These are phyloP conservation scores for Stegodyphus dumicola DNA, from an alignment of 1,140 invertebrate species.

Conservation along the genomic window DNA sequence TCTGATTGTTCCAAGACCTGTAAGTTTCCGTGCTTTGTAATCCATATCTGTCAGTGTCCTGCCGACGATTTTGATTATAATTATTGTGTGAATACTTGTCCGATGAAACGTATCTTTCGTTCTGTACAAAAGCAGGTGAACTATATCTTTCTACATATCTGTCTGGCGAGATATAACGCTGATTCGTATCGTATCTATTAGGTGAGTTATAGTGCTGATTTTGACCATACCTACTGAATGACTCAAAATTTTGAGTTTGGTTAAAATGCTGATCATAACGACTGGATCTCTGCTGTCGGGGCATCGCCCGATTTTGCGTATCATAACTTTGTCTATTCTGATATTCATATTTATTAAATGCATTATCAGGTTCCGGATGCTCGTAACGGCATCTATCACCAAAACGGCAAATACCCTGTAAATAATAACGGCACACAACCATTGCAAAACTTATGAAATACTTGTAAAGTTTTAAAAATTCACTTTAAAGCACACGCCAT, in stretches of 20 bases:
- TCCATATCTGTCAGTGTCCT: too few relatives aligned
- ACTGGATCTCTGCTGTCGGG: not conserved
- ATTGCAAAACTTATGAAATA: slow-evolving; percentile 1
- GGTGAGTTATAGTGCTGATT: not conserved
- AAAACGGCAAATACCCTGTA: slow-evolving; percentile 43
- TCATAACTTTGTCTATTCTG: not conserved
- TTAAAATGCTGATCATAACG: not conserved
- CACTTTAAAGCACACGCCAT: not conserved
- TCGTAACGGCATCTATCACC: slow-evolving; percentile 45
- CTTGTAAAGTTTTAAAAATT: not conserved
- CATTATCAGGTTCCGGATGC: slow-evolving; percentile 20
- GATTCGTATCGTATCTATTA: slow-evolving; percentile 4
- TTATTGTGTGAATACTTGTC: too few relatives aligned
- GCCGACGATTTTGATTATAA: too few relatives aligned
- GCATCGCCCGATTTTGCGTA: not conserved
- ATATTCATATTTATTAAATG: not conserved
- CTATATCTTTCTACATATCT: too few relatives aligned
- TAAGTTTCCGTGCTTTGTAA: too few relatives aligned
- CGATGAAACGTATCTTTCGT: too few relatives aligned
- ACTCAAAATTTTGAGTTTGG: not conserved
- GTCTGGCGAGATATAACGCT: not conserved
- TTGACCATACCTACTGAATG: not conserved
- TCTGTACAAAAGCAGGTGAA: too few relatives aligned
- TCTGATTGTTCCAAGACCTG: too few relatives aligned
- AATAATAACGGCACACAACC: slow-evolving; percentile 33